Evolutionary conservation across 2,797 vertebrate species (phyloP).

Genomic region (Meda fulgida): DNA sequence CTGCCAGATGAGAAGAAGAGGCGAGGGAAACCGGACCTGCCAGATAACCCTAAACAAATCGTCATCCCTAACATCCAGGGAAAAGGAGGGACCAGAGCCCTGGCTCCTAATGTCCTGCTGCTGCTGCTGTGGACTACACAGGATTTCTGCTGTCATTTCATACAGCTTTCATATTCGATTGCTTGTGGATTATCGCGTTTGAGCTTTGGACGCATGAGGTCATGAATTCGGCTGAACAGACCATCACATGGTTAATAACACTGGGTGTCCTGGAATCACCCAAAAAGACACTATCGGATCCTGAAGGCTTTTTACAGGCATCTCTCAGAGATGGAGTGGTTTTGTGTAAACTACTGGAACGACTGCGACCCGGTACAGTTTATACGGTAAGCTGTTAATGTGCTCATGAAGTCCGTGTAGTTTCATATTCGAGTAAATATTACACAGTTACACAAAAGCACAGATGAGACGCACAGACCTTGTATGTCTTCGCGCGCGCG

Average conservation of each 20-base stretch:
- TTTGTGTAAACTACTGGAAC: conserved; percentile 90
- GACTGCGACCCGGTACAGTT: conserved; percentile 91
- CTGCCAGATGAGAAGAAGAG: conserved; percentile 76
- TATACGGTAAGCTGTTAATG: conserved; percentile 84
- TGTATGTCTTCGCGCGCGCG: background rate
- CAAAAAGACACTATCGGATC: conserved; percentile 94
- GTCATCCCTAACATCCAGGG: conserved; percentile 81
- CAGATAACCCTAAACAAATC: conserved; percentile 79
- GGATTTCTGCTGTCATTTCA: conserved; percentile 15
- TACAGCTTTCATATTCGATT: conserved; percentile 31
- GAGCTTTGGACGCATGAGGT: conserved; percentile 63
- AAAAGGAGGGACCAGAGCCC: conserved; percentile 73
- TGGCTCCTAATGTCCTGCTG: conserved; percentile 65
- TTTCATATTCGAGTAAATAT: background rate
- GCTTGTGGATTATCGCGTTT: conserved; percentile 67
- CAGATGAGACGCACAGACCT: background rate
- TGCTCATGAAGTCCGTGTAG: background rate
- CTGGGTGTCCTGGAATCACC: conserved; percentile 95
- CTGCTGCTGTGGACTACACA: conserved; percentile 57
- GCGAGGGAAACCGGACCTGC: conserved; percentile 76
- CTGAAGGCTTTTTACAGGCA: conserved; percentile 88
- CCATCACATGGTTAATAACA: conserved; percentile 96
- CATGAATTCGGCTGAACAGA: conserved; percentile 97
- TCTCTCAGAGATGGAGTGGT: conserved; percentile 94
- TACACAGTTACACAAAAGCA: background rate